Evolutionary conservation across 2,888 invertebrate species (phyloP), one percentile per base, ranked within the genome.

Genomic region (Lasioglossum lativentre): DNA sequence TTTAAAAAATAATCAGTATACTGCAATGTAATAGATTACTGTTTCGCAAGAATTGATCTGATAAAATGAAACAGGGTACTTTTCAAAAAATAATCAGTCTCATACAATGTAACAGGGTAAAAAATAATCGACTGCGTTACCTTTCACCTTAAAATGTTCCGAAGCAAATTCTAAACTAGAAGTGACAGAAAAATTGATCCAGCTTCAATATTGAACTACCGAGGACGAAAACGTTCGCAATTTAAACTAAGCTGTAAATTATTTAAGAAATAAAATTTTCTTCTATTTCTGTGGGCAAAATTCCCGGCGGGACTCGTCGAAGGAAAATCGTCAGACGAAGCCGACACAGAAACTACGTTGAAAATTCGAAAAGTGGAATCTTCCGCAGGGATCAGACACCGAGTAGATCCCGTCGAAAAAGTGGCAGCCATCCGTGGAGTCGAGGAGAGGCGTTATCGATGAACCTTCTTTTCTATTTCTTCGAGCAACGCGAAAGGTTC

Each of bases 401-500:
- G 30, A 27, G 30, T 45, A 19, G 45, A 45, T 72, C 5, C 45
- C 23, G 12, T 34, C 19, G 30, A 72, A 72, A 47, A 45, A 27
- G 27, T 27, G 27, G 72, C 27, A 42, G 14, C 71, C 14, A n/a
- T 42, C 19, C 27, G 45, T 30, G 72, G 19, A 45, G 19, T 30
- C 47, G 72, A 45, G 66, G 30, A 16, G 30, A 45, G 19, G 16
- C n/a, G 71, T 71, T 71, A 71, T 45, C 45, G 72, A 72, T 27
- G 45, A 45, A 45, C 45, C 45, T 30, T 27, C 72, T 72, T 72
- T 72, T 47, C 72, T 34, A 72, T 47, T 72, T 72, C 72, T 47
- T 12, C 10, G 30, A 30, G 42, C 30, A 72, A 47, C 47, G 72
- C 34, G 72, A 34, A 72, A 47, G 72, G 72, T 47, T 72, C 72